These are phyloP conservation scores for Aphelocoma coerulescens DNA, from an alignment of 2,113 vertebrate genomes.

Conservation along the genomic window DNA sequence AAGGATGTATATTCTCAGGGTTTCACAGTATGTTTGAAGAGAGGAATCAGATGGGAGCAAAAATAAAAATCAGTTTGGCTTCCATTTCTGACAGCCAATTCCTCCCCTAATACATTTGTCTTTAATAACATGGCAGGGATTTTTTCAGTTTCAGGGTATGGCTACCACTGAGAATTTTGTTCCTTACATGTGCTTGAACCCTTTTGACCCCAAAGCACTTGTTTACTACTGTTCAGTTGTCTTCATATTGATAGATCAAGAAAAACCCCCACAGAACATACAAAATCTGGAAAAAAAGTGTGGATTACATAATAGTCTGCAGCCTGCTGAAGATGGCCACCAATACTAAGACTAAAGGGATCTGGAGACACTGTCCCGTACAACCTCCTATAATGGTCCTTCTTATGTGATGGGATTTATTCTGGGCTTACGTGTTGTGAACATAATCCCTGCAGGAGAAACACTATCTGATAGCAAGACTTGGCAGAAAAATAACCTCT, in stretches of 20 bases:
- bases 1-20: not conserved
- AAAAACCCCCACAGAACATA: not conserved
- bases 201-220: not conserved
- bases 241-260: not conserved
- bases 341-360: not conserved
- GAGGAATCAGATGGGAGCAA: not conserved
- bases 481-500: constrained; percentile 7
- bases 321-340: not conserved
- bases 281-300: not conserved
- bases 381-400: not conserved
- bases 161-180: not conserved
- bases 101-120: not conserved
- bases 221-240: not conserved
- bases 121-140: not conserved
- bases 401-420: not conserved
- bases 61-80: not conserved
- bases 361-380: not conserved
- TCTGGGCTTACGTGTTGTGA: not conserved
- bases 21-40: not conserved
- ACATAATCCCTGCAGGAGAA: not conserved
- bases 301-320: not conserved
- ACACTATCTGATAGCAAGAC: not conserved
- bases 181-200: not conserved
- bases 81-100: not conserved
- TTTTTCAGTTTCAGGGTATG: not conserved